Percentiles rank a stretch among this genome's conserved stretches.
phyloP scores from a whole-genome alignment of 2,797 vertebrate genomes.

The Sebastes minor region DNA sequence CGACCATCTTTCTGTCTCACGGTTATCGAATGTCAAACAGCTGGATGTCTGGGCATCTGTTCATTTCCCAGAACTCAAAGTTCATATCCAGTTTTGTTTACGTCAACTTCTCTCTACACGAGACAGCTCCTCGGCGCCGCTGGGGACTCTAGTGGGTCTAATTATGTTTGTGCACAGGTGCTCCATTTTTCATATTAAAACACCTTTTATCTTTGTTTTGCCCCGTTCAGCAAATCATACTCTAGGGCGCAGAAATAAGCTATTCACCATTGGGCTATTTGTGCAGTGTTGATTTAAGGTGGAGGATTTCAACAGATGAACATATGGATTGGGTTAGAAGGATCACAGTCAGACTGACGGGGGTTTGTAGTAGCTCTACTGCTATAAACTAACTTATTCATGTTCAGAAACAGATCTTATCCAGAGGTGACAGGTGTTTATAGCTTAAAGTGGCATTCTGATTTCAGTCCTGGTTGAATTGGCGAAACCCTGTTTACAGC shows the following conservation, averaged over 20 bases:
- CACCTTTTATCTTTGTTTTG: conserved; percentile 27
- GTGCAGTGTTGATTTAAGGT: conserved; percentile 2
- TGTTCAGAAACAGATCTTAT: not conserved
- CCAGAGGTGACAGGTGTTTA: not conserved
- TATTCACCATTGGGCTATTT: not conserved
- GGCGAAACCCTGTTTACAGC: too few species aligned
- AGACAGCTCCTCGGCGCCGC: conserved; percentile 27
- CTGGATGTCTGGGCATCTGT: conserved; percentile 70
- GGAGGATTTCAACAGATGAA: conserved; percentile 12
- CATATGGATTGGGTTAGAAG: conserved; percentile 25
- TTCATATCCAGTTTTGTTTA: conserved; percentile 65
- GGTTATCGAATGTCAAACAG: conserved; percentile 77
- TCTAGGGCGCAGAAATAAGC: not conserved
- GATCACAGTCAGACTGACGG: conserved; percentile 2
- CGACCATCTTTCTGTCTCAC: conserved; percentile 55
- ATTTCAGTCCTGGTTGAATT: too few species aligned
- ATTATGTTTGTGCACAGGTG: conserved; percentile 43
- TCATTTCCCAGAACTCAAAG: conserved; percentile 61
- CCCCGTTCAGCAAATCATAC: conserved; percentile 12
- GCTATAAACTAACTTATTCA: not conserved
- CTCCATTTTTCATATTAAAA: conserved; percentile 28
- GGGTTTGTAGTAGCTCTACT: not conserved
- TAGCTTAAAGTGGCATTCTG: not conserved
- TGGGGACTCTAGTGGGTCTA: conserved; percentile 21
- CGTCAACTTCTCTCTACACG: conserved; percentile 42